Base-by-base conservation (phyloP, 2,797 vertebrate genomes). In the Distichodus sexfasciatus region DNA sequence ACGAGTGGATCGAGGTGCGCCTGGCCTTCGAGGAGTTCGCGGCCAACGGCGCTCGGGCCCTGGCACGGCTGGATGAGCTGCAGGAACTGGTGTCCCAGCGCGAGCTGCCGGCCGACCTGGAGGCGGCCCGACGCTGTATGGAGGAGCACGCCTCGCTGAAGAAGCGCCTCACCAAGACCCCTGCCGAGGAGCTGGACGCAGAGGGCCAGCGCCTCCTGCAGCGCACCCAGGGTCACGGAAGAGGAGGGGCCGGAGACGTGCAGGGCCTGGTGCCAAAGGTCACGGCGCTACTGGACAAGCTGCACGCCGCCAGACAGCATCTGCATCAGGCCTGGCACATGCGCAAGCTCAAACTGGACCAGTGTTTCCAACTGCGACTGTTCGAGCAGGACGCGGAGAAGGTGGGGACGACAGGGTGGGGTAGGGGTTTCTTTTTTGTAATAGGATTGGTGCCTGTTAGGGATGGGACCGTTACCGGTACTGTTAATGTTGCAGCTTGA, bases 351-450 rank as follows among this genome's bases (percentile, higher is more conserved):
- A 90, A 90, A 85, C 85, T 98, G 87, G 96, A 98, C 90, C 96
- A 98, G 84, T 98, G 96, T 83, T 98, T 98, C 85, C 96, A 98
- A 90, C 90, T 98, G 60, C 87, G 96, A 65, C 92, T 98, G 59
- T 98, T 98, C 67, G 95, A 98, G 74, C 96, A 98, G 86, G 96
- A 98, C 29, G 96, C 96, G 14, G 96, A 98, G 78, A 98, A 98
- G 95, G 96, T 98, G 79, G 81, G 81, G 19, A 17, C 10, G n/a
- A 2, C 4, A 26, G 4, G 4, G n/a, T 19, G 23, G 4, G n/a
- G n/a, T n/a, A n/a, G n/a, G n/a, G n/a, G n/a, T n/a, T n/a, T n/a
- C n/a, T n/a, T n/a, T n/a, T n/a, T n/a, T n/a, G n/a, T n/a, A n/a
- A n/a, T n/a, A n/a, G n/a, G n/a, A n/a, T n/a, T n/a, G n/a, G n/a